Evolutionary conservation across 64 coral and sea anemone species (phyloP), one percentile per base, ranked within the genome.

Genomic region (Platygyra sinensis): DNA sequence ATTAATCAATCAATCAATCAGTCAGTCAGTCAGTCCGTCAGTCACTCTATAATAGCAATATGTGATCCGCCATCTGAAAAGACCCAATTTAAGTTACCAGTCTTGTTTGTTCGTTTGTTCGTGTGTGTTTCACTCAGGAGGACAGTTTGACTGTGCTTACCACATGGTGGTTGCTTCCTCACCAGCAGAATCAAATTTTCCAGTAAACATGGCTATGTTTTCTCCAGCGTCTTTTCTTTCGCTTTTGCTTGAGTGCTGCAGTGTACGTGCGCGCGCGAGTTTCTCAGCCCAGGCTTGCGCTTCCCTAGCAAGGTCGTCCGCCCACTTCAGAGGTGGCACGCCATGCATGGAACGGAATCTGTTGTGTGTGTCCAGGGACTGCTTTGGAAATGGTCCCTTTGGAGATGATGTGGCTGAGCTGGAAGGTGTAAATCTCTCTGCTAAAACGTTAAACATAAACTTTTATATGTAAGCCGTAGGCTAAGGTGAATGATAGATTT

Each of bases 141-240:
- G 20, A 25, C 10, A 3, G 65, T 69, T n/a, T 65, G 42, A 46
- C 7, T 7, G 9, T 13, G 33, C 81, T 85, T 51, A 85, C 95
- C 95, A 96, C 95, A 96, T 96, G 8, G 73, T 84, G 28, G 91
- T 92, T 2, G 95, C 91, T 71, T 89, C 80, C 28, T 91, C 72
- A 29, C 95, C 95, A 60, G 91, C 95, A 24, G 50, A 87, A 52
- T 96, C 88, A 77, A 93, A 93, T 64, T 74, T 89, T 19, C 91
- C 95, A 16, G 95, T 87, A 74, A 94, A 96, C 91, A 91, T 93
- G 24, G 95, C 95, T 30, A 96, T 30, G 62, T 96, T 96, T 28
- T 96, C 95, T 72, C 95, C 95, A 10, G 86, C 88, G 60, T 93
- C 81, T 3, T 75, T 60, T 77, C 95, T 83, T 9, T 93, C 91